These are phyloP conservation scores for Acrocephalus arundinaceus DNA, from an alignment of 2,113 vertebrate species.

Conservation along the genomic window DNA sequence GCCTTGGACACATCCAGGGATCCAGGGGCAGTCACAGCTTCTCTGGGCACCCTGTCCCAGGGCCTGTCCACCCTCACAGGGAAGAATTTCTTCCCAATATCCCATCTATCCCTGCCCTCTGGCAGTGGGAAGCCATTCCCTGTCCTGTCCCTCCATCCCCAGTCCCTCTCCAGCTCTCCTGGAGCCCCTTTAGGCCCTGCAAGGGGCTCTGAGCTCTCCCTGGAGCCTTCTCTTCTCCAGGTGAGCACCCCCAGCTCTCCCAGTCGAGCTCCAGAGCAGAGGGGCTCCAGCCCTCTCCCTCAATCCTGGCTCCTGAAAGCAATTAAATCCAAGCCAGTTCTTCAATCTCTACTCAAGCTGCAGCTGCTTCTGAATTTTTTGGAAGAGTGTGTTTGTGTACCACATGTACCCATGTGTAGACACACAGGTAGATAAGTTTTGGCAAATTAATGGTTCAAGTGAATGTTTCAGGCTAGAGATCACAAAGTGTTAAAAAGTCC, in stretches of 20 bases:
- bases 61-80: neutral
- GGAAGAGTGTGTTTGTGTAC: neutral
- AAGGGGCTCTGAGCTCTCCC: neutral
- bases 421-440: neutral
- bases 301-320: neutral
- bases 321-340: neutral
- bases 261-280: neutral
- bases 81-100: rapidly evolving
- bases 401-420: rapidly evolving
- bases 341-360: neutral
- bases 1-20: neutral
- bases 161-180: neutral
- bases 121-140: neutral
- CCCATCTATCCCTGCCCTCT: rapidly evolving
- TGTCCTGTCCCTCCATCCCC: neutral
- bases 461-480: neutral
- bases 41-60: neutral
- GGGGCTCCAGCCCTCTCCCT: neutral
- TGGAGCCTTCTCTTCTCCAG: neutral
- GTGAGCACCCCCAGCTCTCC: neutral
- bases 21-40: neutral
- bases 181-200: neutral
- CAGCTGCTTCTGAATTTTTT: neutral
- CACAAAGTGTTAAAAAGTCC: neutral
- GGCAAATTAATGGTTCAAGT: neutral